Base-by-base conservation (phyloP, 1,140 invertebrate species). In the Asbolus verrucosus region DNA sequence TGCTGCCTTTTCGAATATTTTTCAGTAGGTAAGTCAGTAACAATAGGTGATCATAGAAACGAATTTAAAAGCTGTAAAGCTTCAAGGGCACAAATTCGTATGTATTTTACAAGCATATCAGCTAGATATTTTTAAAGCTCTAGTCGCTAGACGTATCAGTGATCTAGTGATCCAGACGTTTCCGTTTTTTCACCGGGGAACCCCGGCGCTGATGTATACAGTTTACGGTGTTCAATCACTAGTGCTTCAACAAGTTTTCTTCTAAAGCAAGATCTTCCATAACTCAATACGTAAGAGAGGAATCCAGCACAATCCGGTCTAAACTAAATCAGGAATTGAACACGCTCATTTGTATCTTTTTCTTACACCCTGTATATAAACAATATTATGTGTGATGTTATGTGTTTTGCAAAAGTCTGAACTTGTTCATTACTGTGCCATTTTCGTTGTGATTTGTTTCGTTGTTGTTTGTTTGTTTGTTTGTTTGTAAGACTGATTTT, bases 1-100 rank as follows among this genome's bases (percentile, higher is more conserved):
- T 67, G 73, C 65, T 74, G 73, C 73, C 73, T 74, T 74, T 71
- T 46, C 38, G 65, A 67, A 54, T 54, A 54, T 54, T 54, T 54
- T 54, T 54, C 46, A 19, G 46, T 54, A 54, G 46, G 11, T 54
- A 54, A 54, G 43, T 50, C 43, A 50, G 21, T 19, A 27, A 50
- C n/a, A 19, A 50, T 50, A 50, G 46, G 46, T 54, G 46, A 54
- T 54, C n/a, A n/a, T 54, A 54, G 46, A 54, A n/a, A 54, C 46
- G 46, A 54, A 54, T 54, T 54, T 54, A 54, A 14, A 54, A 54
- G 46, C 46, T 54, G 46, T 54, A 54, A 54, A 13, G 46, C 46
- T 54, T 54, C 46, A 54, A 54, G 46, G 46, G 46, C 46, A 54
- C 46, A 54, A 54, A 54, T 54, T 27, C 46, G 46, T 54, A 54